Base-by-base conservation (phyloP, 2,888 invertebrate species). In the Macaria notata region DNA sequence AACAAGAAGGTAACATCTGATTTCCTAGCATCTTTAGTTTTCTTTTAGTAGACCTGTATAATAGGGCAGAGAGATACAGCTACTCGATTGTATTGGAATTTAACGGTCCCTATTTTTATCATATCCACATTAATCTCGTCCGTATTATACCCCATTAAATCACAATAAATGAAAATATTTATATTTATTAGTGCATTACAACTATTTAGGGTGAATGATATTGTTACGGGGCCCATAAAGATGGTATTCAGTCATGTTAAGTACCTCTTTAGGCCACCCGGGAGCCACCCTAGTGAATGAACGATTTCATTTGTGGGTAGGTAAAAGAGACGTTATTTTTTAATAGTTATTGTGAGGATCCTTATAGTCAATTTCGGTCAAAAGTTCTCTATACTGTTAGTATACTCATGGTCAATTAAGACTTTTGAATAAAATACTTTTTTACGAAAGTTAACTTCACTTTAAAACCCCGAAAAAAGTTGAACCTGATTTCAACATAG, bases 151-250 rank as follows among this genome's bases (percentile, higher is more conserved):
- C 71, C 77, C 75, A 83, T 86, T 88, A 88, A 87, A 88, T 87
- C 87, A 87, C 75, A 78, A 75, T 73, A 81, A 76, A 79, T 81
- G 78, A 82, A 83, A 84, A 83, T 86, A 88, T 87, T 87, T 81
- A 81, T 87, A 87, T 88, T 86, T 87, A 85, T 84, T 83, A 82
- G 73, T 70, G 63, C 75, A 72, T 78, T 78, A 78, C 76, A 75
- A 81, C 71, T 76, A 82, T 81, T 75, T 79, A 71, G 79, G 77
- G 79, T 85, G 84, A 86, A 82, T 89, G 86, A 89, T 88, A 79
- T 81, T 78, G 78, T 84, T 78, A 84, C 71, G 76, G 71, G 73
- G 56, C 65, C 79, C 82, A 83, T 88, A 89, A 89, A 87, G 62
- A 71, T 62, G 65, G 66, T 72, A 64, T 75, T 78, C 73, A 73